Evolutionary conservation across 2,113 vertebrate genomes (phyloP).

Genomic region (Cinclus mexicanus): DNA sequence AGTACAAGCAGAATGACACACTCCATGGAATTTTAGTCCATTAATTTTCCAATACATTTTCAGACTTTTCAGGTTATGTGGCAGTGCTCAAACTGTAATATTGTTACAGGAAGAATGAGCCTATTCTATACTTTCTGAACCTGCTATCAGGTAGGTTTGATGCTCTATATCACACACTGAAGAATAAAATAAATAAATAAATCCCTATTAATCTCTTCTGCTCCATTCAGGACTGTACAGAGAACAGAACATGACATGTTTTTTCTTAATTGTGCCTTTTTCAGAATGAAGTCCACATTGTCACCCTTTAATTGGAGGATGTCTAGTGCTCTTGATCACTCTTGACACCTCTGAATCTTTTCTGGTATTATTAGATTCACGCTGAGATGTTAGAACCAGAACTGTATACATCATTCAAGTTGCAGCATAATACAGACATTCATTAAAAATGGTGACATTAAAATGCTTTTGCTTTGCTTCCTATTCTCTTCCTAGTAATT

Average conservation of each 20-base stretch:
- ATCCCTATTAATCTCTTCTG: not conserved
- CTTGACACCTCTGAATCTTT: not conserved
- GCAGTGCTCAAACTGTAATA: not conserved
- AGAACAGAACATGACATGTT: not conserved
- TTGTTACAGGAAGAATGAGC: not conserved
- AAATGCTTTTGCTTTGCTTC: not conserved
- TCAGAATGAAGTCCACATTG: not conserved
- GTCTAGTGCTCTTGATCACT: not conserved
- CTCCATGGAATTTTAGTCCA: not conserved
- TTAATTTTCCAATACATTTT: not conserved
- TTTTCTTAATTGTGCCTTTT: not conserved
- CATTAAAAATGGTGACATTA: not conserved
- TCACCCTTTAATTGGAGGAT: not conserved
- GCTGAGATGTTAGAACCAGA: not conserved
- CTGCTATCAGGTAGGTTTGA: not conserved
- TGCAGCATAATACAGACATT: rapidly evolving
- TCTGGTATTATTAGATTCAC: not conserved
- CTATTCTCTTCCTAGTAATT: not conserved
- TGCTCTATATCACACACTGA: not conserved
- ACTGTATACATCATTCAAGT: not conserved
- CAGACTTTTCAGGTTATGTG: not conserved
- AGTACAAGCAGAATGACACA: not conserved
- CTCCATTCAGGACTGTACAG: not conserved
- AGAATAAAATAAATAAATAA: not conserved
- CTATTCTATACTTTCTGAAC: not conserved